Conservation (phyloP, 1,140 invertebrate species). For the Drosophila dunni region DNA sequence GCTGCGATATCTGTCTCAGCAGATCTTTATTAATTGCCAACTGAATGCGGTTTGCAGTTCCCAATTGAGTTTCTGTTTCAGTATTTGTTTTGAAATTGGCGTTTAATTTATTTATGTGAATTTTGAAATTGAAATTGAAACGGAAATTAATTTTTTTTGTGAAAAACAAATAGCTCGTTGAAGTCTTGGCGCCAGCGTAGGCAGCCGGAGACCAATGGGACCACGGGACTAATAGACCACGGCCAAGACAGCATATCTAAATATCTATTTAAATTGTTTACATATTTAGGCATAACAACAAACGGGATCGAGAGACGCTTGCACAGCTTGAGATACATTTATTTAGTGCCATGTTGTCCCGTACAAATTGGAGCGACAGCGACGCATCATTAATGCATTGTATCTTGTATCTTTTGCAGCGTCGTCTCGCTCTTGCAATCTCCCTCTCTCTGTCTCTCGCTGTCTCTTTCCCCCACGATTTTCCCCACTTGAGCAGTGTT, state of each 20-base stretch:
- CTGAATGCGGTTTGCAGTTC: constrained; percentile 44
- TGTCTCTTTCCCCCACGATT: constrained; percentile 15
- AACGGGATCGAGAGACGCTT: constrained; percentile 10
- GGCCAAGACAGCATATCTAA: constrained; percentile 70
- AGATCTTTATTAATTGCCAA: constrained; percentile 58
- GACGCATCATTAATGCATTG: constrained; percentile 58
- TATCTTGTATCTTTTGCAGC: constrained; percentile 34
- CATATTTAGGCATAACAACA: constrained; percentile 51
- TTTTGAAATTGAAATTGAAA: constrained; percentile 79
- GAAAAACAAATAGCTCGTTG: constrained; percentile 73
- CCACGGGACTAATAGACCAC: background rate
- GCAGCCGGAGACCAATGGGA: constrained; percentile 25
- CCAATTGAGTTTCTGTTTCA: constrained; percentile 36
- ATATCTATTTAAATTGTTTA: constrained; percentile 82
- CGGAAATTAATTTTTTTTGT: constrained; percentile 81
- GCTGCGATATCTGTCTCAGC: constrained; percentile 52
- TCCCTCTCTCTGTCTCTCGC: too few species aligned
- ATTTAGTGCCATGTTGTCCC: constrained; percentile 66
- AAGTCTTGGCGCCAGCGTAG: constrained; percentile 73
- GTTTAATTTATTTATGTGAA: constrained; percentile 82
- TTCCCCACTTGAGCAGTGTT: constrained; percentile 51
- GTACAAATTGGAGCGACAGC: constrained; percentile 68
- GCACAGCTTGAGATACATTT: constrained; percentile 82
- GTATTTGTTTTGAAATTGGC: constrained; percentile 47
- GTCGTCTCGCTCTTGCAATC: too few species aligned